Conservation (phyloP, 1,140 invertebrate genomes). For the Lordiphosa collinella region DNA sequence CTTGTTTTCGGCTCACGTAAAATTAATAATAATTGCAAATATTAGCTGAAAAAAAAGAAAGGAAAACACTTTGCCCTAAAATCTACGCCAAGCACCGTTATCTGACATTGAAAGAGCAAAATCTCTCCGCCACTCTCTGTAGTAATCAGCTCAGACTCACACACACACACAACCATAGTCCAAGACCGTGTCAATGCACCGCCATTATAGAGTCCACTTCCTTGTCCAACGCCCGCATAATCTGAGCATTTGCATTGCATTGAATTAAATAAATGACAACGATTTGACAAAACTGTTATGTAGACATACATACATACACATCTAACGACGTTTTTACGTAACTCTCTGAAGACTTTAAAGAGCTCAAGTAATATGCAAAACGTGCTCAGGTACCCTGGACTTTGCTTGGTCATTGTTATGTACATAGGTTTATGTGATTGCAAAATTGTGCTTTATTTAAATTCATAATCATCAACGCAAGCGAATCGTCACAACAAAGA, state of each 20-base stretch:
- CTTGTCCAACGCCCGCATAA: constrained; percentile 28
- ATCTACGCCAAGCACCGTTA: constrained; percentile 20
- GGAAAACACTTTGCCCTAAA: constrained; percentile 2
- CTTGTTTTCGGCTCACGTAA: constrained; percentile 3
- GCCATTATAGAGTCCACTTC: constrained; percentile 20
- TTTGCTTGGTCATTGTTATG: constrained; percentile 28
- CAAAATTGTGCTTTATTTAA: constrained; percentile 58
- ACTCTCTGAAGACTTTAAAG: constrained; percentile 3
- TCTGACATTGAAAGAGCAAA: constrained; percentile 3
- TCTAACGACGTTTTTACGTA: background rate
- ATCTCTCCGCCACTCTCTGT: constrained; percentile 2
- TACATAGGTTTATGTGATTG: constrained; percentile 16
- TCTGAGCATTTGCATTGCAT: constrained; percentile 43
- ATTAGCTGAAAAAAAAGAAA: constrained; percentile 15
- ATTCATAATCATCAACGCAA: constrained; percentile 38
- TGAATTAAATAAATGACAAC: background rate
- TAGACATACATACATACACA: background rate
- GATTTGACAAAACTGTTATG: background rate
- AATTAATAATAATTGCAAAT: constrained; percentile 36
- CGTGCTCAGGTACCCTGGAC: constrained; percentile 4
- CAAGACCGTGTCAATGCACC: constrained; percentile 35
- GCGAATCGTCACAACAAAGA: constrained; percentile 15
- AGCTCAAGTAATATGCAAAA: constrained; percentile 10
- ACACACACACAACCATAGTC: background rate
- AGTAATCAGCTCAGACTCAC: background rate